Conservation (phyloP, 2,797 vertebrate species). For the Cichlasoma orientale region DNA sequence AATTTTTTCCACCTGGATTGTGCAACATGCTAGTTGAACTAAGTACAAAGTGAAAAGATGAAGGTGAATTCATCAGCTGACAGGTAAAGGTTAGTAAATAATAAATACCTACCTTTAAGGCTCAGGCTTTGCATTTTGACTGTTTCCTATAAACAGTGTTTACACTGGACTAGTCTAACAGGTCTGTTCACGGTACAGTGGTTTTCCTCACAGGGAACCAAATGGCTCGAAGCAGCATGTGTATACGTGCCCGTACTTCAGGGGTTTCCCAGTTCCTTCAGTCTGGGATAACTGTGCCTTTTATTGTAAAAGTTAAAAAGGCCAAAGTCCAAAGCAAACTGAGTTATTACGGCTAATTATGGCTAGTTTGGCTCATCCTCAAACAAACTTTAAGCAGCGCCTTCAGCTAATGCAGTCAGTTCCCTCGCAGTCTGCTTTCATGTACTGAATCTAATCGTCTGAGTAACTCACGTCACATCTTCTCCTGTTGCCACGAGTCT, state of each 20-base stretch:
- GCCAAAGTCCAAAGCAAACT: fast-evolving
- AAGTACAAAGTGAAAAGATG: neutral
- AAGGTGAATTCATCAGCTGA: neutral
- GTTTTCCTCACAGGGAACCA: neutral
- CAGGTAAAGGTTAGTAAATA: neutral
- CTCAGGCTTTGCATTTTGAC: neutral
- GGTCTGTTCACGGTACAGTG: neutral
- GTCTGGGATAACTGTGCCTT: neutral
- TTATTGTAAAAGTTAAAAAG: neutral
- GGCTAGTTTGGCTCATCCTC: neutral
- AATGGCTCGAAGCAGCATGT: neutral
- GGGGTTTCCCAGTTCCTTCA: neutral
- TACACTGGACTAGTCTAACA: neutral
- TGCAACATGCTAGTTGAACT: neutral
- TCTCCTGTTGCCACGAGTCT: too few species aligned
- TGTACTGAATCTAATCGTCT: too few species aligned
- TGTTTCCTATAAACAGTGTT: conserved; percentile 20
- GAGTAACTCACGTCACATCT: too few species aligned
- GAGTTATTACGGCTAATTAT: fast-evolving
- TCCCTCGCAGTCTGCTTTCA: too few species aligned
- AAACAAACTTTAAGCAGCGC: fast-evolving
- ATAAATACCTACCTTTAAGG: neutral
- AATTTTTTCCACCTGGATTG: neutral
- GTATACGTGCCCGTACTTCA: fast-evolving
- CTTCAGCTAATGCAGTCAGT: neutral